Evolutionary conservation across 2,113 vertebrate species (phyloP).

Genomic region (Dissostichus mawsoni): DNA sequence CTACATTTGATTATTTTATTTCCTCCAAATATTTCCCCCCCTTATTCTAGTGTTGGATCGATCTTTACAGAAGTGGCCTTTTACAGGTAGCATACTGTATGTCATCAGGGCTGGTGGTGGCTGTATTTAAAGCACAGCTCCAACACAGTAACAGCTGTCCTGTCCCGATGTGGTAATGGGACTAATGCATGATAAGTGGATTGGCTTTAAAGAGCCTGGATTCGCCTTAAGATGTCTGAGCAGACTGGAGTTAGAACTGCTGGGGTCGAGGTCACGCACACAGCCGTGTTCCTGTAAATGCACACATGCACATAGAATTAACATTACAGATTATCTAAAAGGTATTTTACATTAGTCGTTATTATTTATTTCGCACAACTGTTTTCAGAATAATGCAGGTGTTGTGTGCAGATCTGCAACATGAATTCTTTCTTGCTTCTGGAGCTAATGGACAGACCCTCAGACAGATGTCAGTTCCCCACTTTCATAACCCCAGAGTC

Average conservation of each 20-base stretch:
- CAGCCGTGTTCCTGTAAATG: conserved; percentile 13
- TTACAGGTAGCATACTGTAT: neutral
- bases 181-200: conserved; percentile 85
- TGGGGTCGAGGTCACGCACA: conserved; percentile 67
- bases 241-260: conserved; percentile 75
- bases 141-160: conserved; percentile 42
- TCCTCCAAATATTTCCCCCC: neutral
- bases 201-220: conserved; percentile 77
- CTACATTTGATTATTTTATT: conserved; percentile 17
- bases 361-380: neutral
- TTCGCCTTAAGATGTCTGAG: conserved; percentile 83
- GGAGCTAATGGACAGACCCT: conserved; percentile 10
- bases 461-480: conserved; percentile 50
- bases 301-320: conserved; percentile 19
- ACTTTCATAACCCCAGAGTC: conserved; percentile 28
- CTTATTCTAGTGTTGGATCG: neutral
- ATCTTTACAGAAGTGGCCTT: conserved; percentile 20
- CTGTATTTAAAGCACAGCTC: conserved; percentile 46
- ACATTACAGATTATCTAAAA: neutral
- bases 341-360: neutral
- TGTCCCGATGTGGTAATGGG: conserved; percentile 75
- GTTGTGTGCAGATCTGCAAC: no score
- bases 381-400: no score
- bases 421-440: neutral
- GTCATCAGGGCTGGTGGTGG: conserved; percentile 13